phyloP scores from a whole-genome alignment of 1,140 invertebrate genomes.

The Drosophila mayri region DNA sequence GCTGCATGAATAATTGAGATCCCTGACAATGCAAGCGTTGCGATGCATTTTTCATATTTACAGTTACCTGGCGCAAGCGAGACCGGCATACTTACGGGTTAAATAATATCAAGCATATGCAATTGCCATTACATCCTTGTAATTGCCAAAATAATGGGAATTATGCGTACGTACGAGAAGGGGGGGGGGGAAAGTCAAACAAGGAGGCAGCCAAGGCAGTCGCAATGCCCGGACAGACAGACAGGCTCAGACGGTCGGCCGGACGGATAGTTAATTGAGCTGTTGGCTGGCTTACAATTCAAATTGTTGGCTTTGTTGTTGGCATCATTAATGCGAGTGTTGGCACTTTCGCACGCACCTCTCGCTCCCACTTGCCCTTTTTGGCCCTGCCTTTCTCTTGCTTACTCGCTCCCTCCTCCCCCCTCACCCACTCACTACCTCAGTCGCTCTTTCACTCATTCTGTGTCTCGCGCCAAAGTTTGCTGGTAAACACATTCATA shows the following conservation, averaged over 20 bases:
- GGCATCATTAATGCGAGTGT: conserved; percentile 81
- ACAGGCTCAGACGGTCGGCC: conserved; percentile 13
- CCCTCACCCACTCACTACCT: neutral
- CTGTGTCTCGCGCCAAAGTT: conserved; percentile 60
- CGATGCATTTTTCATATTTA: conserved; percentile 58
- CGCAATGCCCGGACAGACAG: conserved; percentile 1
- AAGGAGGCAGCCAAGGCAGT: conserved; percentile 5
- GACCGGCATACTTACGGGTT: conserved; percentile 39
- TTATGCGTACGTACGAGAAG: conserved; percentile 50
- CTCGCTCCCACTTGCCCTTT: conserved; percentile 4
- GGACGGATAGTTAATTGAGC: conserved; percentile 79
- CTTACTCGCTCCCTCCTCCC: neutral
- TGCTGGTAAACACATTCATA: conserved; percentile 82
- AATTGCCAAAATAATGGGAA: conserved; percentile 78
- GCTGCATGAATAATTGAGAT: conserved; percentile 51
- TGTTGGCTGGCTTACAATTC: conserved; percentile 76
- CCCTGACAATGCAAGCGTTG: conserved; percentile 49
- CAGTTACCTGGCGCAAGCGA: conserved; percentile 14
- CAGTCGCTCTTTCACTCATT: conserved; percentile 1
- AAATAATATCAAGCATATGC: conserved; percentile 71
- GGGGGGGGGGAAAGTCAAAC: conserved; percentile 40
- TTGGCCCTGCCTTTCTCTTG: neutral
- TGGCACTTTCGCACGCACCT: conserved; percentile 75
- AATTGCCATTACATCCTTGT: conserved; percentile 67
- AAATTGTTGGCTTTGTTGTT: conserved; percentile 64